Conservation (phyloP, 2,797 vertebrate species). For the Oryzias dopingdopingensis region DNA sequence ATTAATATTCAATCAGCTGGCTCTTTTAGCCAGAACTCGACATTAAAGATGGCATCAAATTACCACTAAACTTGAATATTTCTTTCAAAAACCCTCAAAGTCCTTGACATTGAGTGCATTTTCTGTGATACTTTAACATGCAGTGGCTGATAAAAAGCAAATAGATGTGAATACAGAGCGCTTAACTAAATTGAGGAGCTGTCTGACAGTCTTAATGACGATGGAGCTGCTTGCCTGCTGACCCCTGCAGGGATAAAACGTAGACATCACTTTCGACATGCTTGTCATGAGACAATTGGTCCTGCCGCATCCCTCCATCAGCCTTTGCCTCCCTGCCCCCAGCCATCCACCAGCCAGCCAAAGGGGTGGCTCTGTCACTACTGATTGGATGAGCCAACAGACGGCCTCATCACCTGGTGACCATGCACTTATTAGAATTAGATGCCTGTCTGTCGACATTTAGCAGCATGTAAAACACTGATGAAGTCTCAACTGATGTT, state of each 20-base stretch:
- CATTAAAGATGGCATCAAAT: no score
- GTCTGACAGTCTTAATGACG: slow-evolving; percentile 61
- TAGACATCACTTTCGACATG: slow-evolving; percentile 49
- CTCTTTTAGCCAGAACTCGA: no score
- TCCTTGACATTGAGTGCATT: no score
- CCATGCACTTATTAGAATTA: slow-evolving; percentile 4
- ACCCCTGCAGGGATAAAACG: slow-evolving; percentile 29
- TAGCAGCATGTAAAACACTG: not conserved
- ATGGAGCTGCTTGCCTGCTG: slow-evolving; percentile 41
- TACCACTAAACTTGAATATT: no score
- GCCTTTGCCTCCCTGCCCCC: not conserved
- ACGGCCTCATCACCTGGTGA: slow-evolving; percentile 41
- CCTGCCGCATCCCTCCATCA: slow-evolving; percentile 5
- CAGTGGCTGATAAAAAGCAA: no score
- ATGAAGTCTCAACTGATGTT: no score
- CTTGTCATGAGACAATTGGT: slow-evolving; percentile 20
- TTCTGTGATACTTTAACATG: no score
- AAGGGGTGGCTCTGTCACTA: not conserved
- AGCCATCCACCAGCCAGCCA: not conserved
- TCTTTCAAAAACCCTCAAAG: no score
- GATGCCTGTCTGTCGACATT: not conserved
- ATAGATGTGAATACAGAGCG: no score
- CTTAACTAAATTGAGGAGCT: slow-evolving; percentile 59
- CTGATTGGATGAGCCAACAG: slow-evolving; percentile 15
- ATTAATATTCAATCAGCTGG: no score